Percentiles rank a stretch among this genome's conserved stretches.
Evolutionary conservation across 2,113 vertebrate genomes (phyloP).

Genomic region (Carlito syrichta): DNA sequence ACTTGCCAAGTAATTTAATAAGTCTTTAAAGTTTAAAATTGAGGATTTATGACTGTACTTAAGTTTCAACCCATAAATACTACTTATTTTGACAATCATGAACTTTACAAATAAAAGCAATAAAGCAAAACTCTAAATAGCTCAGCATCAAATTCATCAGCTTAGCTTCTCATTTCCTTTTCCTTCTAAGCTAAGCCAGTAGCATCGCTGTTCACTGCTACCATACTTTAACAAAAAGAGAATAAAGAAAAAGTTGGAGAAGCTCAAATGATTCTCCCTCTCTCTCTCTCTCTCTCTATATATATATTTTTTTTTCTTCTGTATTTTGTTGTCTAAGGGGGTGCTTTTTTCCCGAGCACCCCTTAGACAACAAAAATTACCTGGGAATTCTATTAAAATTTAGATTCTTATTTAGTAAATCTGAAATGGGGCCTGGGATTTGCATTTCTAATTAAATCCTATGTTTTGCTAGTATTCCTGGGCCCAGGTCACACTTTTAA

Average conservation of each 20-base stretch:
- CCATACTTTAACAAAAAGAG: not conserved
- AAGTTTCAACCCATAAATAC: conserved; percentile 54
- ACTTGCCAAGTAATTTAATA: conserved; percentile 59
- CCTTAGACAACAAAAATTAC: not conserved
- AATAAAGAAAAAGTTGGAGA: not conserved
- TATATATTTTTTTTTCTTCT: not conserved
- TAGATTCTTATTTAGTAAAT: not conserved
- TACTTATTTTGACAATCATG: conserved; percentile 53
- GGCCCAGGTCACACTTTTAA: not conserved
- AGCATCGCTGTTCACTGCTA: not conserved
- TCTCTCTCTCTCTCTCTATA: no score
- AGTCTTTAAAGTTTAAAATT: conserved; percentile 54
- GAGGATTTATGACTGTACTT: conserved; percentile 59
- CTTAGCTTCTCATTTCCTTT: not conserved
- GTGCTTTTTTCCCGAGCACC: not conserved
- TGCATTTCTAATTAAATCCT: not conserved
- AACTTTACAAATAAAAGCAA: not conserved
- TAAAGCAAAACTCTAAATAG: not conserved
- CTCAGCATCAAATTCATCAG: not conserved
- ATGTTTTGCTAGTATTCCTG: not conserved
- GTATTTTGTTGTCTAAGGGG: not conserved
- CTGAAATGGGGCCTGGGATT: not conserved
- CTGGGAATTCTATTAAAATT: not conserved
- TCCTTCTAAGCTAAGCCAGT: not conserved
- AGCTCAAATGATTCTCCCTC: not conserved